Conservation (phyloP, 2,797 vertebrate species). For the Hirundo rustica region DNA sequence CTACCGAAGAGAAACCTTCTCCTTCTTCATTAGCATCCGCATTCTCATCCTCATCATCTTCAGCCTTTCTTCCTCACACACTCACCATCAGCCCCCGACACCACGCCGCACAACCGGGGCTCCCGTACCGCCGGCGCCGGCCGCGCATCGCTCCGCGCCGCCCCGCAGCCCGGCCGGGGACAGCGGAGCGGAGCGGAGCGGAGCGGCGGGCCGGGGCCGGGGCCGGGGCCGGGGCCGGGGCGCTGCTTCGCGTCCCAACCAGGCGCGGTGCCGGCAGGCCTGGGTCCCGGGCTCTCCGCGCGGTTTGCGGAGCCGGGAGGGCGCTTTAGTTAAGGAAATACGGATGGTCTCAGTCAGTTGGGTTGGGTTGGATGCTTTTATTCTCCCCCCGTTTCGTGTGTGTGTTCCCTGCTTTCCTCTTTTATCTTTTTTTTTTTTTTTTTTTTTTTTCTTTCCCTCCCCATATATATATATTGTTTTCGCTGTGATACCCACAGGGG, state of each 20-base stretch:
- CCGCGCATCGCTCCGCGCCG: not conserved
- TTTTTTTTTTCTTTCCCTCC: too few species aligned
- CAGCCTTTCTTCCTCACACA: conserved; percentile 36
- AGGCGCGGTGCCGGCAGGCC: not conserved
- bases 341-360: not conserved
- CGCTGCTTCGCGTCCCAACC: not conserved
- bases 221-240: too few species aligned
- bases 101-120: not conserved
- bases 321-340: not conserved
- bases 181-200: not conserved
- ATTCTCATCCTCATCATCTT: conserved; percentile 53
- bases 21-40: conserved; percentile 54
- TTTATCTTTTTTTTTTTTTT: too few species aligned
- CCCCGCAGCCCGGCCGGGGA: not conserved
- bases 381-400: not conserved
- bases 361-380: not conserved
- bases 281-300: not conserved
- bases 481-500: not conserved
- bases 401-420: not conserved
- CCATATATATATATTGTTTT: not conserved
- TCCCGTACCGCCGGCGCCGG: not conserved
- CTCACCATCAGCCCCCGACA: conserved; percentile 23
- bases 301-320: not conserved
- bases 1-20: conserved; percentile 57
- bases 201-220: not conserved